A percentile compares a stretch with the other conserved stretches of the same genome.
phyloP scores from a whole-genome alignment of 1,140 invertebrate genomes.

The Chymomyza costata region DNA sequence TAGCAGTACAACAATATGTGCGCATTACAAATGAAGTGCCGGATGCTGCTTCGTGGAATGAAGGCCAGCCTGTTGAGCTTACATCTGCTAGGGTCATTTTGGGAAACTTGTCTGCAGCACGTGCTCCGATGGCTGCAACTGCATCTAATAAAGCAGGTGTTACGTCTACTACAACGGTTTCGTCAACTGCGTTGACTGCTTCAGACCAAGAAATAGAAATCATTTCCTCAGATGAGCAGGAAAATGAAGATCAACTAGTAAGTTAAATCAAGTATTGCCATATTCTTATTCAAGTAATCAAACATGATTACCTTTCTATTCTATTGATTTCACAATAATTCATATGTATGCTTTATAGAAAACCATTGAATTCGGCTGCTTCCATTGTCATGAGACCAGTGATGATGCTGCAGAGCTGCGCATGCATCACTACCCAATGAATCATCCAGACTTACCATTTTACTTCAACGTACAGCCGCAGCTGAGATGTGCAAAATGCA shows the following conservation, averaged over 20 bases:
- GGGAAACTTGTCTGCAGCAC: background rate
- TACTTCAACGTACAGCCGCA: slow-evolving; percentile 48
- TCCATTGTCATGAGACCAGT: slow-evolving; percentile 25
- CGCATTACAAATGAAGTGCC: slow-evolving; percentile 31
- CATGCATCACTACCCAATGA: slow-evolving; percentile 30
- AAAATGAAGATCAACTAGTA: slow-evolving; percentile 7
- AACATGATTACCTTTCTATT: background rate
- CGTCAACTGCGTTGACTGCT: background rate
- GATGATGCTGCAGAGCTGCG: slow-evolving; percentile 20
- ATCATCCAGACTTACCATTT: slow-evolving; percentile 37
- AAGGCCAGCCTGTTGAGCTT: slow-evolving; percentile 5
- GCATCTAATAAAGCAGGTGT: background rate
- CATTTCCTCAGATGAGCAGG: background rate
- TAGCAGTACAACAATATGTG: slow-evolving; percentile 26
- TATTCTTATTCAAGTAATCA: background rate
- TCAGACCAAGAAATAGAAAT: no score
- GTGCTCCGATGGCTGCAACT: background rate
- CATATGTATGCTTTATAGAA: slow-evolving; percentile 10
- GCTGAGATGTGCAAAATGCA: slow-evolving; percentile 35
- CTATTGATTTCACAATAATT: background rate
- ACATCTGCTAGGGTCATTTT: no score
- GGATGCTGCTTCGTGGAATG: slow-evolving; percentile 18
- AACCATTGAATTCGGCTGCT: slow-evolving; percentile 33
- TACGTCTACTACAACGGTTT: background rate
- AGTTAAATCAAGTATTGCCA: background rate